Percentiles rank a stretch among this genome's conserved stretches.
Evolutionary conservation across 2,888 invertebrate genomes (phyloP).

Genomic region (Isoperla grammatica): DNA sequence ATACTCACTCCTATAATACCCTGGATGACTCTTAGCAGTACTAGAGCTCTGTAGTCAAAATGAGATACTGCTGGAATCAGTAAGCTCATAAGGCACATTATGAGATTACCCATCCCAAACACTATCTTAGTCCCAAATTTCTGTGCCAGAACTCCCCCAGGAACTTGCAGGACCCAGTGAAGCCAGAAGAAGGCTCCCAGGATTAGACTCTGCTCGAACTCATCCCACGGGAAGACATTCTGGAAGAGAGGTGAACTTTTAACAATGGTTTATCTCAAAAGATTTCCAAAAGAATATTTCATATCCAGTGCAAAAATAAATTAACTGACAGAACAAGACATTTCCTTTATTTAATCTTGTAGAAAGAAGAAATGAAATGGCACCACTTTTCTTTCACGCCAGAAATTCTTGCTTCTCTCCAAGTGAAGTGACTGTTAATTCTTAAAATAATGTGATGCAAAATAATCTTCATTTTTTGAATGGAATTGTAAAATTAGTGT

Average conservation of each 20-base stretch:
- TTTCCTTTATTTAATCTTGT: no score
- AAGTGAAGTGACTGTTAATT: no score
- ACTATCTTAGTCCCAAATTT: constrained; percentile 64
- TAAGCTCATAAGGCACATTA: constrained; percentile 58
- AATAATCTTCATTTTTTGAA: no score
- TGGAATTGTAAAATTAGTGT: no score
- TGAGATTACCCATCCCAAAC: constrained; percentile 60
- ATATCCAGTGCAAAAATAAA: no score
- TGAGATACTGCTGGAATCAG: constrained; percentile 58
- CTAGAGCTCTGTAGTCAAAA: constrained; percentile 51
- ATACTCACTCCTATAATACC: constrained; percentile 59
- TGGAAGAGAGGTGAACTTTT: constrained; percentile 16
- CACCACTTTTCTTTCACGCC: no score
- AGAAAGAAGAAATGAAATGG: no score
- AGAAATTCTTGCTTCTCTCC: no score
- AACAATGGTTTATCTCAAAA: no score
- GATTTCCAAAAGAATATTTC: no score
- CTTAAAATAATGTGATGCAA: no score
- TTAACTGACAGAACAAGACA: no score
- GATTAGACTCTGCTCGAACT: constrained; percentile 56
- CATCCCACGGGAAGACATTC: constrained; percentile 54
- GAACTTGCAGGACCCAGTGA: constrained; percentile 64
- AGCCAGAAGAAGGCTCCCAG: constrained; percentile 67
- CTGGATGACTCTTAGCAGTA: constrained; percentile 57
- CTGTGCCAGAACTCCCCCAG: constrained; percentile 62